Percentiles rank a stretch among this genome's conserved stretches.
Conservation (phyloP, 2,797 vertebrate species). For the Uromys caudimaculatus region DNA sequence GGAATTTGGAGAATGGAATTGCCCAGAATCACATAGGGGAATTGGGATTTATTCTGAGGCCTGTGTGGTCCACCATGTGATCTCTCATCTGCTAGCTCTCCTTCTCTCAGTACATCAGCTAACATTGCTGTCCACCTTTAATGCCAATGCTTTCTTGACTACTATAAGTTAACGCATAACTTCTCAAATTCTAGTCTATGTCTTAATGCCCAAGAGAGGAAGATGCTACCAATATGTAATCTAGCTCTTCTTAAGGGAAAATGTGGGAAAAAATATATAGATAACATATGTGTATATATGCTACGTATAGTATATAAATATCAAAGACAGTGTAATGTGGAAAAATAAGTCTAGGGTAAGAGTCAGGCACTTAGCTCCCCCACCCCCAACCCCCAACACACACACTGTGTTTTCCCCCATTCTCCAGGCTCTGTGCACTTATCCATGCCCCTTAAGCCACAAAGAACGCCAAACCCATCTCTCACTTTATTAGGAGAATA, state of each 20-base stretch:
- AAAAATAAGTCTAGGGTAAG: slow-evolving; percentile 30
- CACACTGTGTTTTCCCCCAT: background rate
- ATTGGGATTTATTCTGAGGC: background rate
- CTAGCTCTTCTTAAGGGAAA: background rate
- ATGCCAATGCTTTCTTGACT: background rate
- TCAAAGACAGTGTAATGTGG: background rate
- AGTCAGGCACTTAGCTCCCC: background rate
- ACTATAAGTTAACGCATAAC: background rate
- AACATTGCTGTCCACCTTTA: background rate
- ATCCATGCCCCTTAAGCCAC: background rate
- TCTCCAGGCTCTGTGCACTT: background rate
- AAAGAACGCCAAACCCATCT: background rate
- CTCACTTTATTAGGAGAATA: background rate
- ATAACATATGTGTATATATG: background rate
- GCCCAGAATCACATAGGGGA: background rate
- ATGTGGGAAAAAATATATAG: background rate
- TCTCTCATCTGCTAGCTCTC: background rate
- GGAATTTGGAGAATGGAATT: background rate
- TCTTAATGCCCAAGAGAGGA: background rate
- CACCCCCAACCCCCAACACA: no score
- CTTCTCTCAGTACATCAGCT: background rate
- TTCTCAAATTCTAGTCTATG: slow-evolving; percentile 40
- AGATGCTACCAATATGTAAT: background rate
- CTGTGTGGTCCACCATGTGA: background rate
- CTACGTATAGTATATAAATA: background rate